Base-by-base conservation (phyloP, 1,140 invertebrate genomes). In the Bicyclus anynana region DNA sequence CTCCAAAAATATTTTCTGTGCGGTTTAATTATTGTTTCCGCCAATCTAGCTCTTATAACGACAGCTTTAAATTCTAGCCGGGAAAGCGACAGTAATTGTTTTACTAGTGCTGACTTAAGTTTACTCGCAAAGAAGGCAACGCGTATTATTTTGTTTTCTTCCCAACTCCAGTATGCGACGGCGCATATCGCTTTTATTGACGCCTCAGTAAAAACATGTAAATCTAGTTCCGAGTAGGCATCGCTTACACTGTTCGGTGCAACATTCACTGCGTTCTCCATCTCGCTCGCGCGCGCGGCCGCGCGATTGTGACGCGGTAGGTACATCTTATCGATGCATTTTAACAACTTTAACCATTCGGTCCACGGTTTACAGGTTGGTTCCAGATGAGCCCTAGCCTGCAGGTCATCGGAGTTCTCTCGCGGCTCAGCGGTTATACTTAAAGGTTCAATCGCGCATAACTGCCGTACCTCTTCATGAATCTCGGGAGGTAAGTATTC, bases 41-140 rank as follows among this genome's bases (percentile, higher is more conserved):
- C 65, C 10, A 89, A 12, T 18, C 74, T 58, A 1, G 14, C n/a
- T 5, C 53, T n/a, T n/a, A n/a, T n/a, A n/a, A n/a, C 59, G 0
- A 54, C 54, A 6, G 56, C 60, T 50, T 67, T 60, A 1, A 60
- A 16, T 18, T 66, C 64, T 3, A 62, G 48, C 0, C 59, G 47
- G 6, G 59, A 55, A 6, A 62, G 56, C 0, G 60, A 63, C 1
- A 44, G 56, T 0, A 29, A 9, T 7, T n/a, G n/a, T n/a, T 67
- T 67, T 2, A 63, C 14, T 12, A 57, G 65, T 0, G 65, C 60
- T 7, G 63, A 53, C 3, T 42, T 35, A 7, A 44, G 21, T 16
- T 68, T 68, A 0, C 46, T 48, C 2, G 26, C n/a, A 0, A 56
- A 16, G 4, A 67, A 18, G 5, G 46, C 29, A 1, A 50, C 14